Evolutionary conservation across 2,113 vertebrate species (phyloP).

Genomic region (Pitta sordida): DNA sequence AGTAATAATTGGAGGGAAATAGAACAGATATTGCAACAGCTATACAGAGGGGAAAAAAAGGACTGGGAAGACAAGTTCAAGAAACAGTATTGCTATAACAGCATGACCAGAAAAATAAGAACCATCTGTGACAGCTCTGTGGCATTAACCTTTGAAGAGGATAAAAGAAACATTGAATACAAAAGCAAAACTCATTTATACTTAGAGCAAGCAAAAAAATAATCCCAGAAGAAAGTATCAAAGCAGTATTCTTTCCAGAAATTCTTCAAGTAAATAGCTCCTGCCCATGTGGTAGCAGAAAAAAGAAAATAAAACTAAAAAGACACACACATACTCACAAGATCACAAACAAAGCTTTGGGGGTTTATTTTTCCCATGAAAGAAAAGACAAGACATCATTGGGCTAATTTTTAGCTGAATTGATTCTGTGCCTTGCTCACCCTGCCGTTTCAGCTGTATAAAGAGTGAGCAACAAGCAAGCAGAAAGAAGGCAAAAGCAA

Average conservation of each 20-base stretch:
- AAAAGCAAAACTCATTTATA: constrained; percentile 56
- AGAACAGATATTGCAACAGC: constrained; percentile 31
- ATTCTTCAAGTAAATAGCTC: constrained; percentile 61
- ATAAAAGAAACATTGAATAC: constrained; percentile 51
- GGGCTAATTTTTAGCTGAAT: constrained; percentile 33
- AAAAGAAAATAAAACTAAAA: constrained; percentile 61
- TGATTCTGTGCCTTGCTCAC: not conserved
- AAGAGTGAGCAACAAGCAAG: constrained; percentile 32
- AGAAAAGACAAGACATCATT: constrained; percentile 6
- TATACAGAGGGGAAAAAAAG: constrained; percentile 41
- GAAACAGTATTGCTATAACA: constrained; percentile 45
- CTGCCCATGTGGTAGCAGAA: constrained; percentile 30
- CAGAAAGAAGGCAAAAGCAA: constrained; percentile 5
- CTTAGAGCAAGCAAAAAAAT: constrained; percentile 44
- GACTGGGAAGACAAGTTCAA: constrained; percentile 50
- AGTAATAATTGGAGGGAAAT: constrained; percentile 54
- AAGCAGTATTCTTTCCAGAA: constrained; percentile 55
- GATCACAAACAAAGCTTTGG: constrained; percentile 61
- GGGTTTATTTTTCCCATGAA: constrained; percentile 46
- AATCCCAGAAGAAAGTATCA: constrained; percentile 62
- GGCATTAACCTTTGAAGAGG: constrained; percentile 57
- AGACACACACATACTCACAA: constrained; percentile 37
- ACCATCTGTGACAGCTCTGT: constrained; percentile 49
- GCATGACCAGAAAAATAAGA: constrained; percentile 62
- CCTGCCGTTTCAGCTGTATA: constrained; percentile 19